phyloP scores from a whole-genome alignment of 1,140 invertebrate species.

The Drosophila kohkoa region DNA sequence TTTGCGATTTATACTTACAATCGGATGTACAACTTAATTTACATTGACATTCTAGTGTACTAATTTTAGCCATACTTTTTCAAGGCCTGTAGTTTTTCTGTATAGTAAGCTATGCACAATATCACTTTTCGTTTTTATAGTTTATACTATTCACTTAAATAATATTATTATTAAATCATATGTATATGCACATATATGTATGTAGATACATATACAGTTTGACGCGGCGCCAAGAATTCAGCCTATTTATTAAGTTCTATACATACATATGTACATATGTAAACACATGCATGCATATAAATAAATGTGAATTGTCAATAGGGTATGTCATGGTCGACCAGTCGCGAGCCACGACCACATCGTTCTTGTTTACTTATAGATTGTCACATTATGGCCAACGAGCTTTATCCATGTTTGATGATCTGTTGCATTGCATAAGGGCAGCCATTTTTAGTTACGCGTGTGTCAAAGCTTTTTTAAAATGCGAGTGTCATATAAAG shows the following conservation, averaged over 20 bases:
- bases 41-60: too few species aligned
- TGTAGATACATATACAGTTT: too few species aligned
- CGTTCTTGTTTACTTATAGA: conserved; percentile 2
- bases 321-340: conserved; percentile 7
- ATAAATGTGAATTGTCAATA: background rate
- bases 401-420: conserved; percentile 3
- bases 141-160: too few species aligned
- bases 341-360: background rate
- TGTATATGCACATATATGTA: too few species aligned
- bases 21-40: too few species aligned
- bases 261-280: background rate
- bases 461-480: background rate
- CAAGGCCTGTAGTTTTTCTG: too few species aligned
- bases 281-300: background rate
- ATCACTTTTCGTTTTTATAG: too few species aligned
- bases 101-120: too few species aligned
- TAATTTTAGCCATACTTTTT: too few species aligned
- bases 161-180: too few species aligned
- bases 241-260: background rate
- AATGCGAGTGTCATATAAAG: background rate
- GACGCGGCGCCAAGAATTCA: too few species aligned
- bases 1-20: too few species aligned
- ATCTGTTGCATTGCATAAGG: conserved; percentile 9
- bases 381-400: conserved; percentile 4
- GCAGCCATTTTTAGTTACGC: background rate